Percentiles rank a stretch among this genome's conserved stretches.
phyloP scores from a whole-genome alignment of 2,113 vertebrate genomes.

The Butorides virescens region DNA sequence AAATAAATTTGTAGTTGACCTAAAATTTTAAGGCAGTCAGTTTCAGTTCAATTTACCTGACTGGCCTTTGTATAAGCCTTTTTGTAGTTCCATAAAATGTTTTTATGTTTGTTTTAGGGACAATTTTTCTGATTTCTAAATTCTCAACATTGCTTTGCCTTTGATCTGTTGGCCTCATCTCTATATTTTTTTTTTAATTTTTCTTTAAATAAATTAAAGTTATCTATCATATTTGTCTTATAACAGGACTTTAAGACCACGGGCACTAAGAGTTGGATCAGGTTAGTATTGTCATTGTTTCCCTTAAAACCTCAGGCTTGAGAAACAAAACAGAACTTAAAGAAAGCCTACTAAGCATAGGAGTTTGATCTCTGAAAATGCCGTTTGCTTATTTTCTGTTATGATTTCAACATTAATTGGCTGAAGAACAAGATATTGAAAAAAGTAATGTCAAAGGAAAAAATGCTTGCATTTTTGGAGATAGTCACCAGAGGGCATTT shows the following conservation, averaged over 20 bases:
- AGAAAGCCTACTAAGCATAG: neutral
- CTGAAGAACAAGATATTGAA: neutral
- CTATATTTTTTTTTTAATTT: neutral
- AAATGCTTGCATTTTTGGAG: conserved; percentile 73
- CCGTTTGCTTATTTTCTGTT: neutral
- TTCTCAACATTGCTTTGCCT: neutral
- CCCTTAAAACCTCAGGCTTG: neutral
- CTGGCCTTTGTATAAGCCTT: neutral
- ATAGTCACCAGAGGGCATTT: conserved; percentile 84
- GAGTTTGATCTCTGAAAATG: neutral
- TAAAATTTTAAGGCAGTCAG: neutral
- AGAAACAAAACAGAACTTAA: neutral
- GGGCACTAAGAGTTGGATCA: neutral
- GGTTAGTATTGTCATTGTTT: neutral
- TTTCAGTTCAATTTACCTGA: neutral
- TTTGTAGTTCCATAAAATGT: neutral
- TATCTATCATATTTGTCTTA: neutral
- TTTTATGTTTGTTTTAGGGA: neutral
- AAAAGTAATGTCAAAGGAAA: neutral
- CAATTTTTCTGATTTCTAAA: neutral
- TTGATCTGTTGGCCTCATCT: neutral
- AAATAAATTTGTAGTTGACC: neutral
- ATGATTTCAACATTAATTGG: neutral
- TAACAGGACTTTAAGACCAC: neutral
- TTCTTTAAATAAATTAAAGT: neutral